Evolutionary conservation across 2,797 vertebrate genomes (phyloP).

Genomic region (Etheostoma nigrum): DNA sequence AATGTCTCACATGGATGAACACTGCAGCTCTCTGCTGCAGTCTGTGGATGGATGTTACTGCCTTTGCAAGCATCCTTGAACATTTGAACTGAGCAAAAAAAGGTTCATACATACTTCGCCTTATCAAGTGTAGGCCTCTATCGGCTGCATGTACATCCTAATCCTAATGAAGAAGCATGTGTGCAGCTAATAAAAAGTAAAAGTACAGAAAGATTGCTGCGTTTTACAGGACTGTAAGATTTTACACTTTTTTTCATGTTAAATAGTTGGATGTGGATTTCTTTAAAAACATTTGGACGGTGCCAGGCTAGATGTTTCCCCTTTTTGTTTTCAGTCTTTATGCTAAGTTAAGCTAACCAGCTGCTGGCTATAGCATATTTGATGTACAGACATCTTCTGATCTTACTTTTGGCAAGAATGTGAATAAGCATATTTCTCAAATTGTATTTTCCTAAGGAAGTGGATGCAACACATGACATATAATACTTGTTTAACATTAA

Average conservation of each 20-base stretch:
- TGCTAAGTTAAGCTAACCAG: background rate
- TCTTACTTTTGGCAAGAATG: background rate
- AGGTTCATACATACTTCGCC: background rate
- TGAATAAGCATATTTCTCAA: background rate
- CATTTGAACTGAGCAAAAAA: too few relatives aligned
- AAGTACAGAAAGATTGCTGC: background rate
- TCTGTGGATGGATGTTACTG: slow-evolving; percentile 42
- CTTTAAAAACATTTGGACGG: background rate
- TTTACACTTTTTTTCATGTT: background rate
- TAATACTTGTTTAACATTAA: background rate
- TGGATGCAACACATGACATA: background rate
- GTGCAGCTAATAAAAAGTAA: background rate
- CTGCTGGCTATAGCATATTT: background rate
- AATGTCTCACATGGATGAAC: slow-evolving; percentile 66
- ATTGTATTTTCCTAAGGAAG: background rate
- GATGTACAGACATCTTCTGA: background rate
- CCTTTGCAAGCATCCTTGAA: slow-evolving; percentile 22
- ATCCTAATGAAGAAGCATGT: slow-evolving; percentile 14
- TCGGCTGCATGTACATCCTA: background rate
- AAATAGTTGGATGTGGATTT: background rate
- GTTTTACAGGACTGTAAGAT: background rate
- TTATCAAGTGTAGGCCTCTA: background rate
- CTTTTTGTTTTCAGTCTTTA: background rate
- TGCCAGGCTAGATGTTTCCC: background rate
- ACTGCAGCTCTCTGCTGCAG: slow-evolving; percentile 41